Evolutionary conservation across 2,797 vertebrate genomes (phyloP).

Genomic region (Sebastes nivosus): DNA sequence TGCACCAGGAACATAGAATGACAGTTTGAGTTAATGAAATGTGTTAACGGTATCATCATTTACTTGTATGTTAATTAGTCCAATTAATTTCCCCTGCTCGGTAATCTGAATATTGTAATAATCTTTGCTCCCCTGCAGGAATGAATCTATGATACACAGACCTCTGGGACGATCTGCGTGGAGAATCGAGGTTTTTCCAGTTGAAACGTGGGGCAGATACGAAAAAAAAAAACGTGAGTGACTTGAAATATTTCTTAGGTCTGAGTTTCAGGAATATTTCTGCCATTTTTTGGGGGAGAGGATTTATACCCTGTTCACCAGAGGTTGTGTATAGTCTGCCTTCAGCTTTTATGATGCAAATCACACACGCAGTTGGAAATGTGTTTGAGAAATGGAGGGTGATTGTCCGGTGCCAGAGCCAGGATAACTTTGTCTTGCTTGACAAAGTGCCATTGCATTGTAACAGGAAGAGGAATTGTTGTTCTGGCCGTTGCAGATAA

Average conservation of each 20-base stretch:
- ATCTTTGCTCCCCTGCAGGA: slow-evolving; percentile 84
- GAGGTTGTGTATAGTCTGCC: background rate
- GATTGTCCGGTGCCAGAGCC: slow-evolving; percentile 14
- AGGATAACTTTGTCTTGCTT: slow-evolving; percentile 63
- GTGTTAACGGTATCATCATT: slow-evolving; percentile 91
- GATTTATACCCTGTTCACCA: background rate
- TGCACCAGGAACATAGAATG: slow-evolving; percentile 86
- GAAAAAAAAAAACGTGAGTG: slow-evolving; percentile 5
- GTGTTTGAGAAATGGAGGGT: background rate
- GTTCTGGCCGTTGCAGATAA: slow-evolving; percentile 75
- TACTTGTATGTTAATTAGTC: slow-evolving; percentile 91
- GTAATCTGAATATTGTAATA: slow-evolving; percentile 90
- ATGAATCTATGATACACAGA: slow-evolving; percentile 75
- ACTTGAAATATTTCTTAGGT: slow-evolving; percentile 8
- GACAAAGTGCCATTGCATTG: slow-evolving; percentile 77
- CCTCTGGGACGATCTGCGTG: slow-evolving; percentile 71
- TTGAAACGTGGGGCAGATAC: slow-evolving; percentile 29
- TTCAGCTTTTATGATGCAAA: slow-evolving; percentile 39
- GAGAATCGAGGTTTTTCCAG: slow-evolving; percentile 58
- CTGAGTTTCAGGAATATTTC: background rate
- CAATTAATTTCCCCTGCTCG: slow-evolving; percentile 88
- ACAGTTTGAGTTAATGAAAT: slow-evolving; percentile 91
- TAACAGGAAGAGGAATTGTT: slow-evolving; percentile 60
- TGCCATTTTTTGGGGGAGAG: background rate
- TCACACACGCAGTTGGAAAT: slow-evolving; percentile 12